Base-by-base conservation (phyloP, 2,113 vertebrate genomes). In the Onychostoma macrolepis region DNA sequence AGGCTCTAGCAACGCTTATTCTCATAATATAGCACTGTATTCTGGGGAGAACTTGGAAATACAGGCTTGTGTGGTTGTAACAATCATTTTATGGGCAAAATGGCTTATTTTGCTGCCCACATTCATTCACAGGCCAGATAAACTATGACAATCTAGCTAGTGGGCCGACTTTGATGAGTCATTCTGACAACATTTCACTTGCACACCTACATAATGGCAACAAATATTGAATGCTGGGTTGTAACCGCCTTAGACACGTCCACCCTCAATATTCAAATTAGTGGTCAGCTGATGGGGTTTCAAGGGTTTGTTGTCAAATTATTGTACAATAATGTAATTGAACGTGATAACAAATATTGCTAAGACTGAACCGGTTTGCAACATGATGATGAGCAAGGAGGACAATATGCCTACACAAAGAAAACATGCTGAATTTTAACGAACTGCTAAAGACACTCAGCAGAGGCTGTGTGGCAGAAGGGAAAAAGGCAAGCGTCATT, bases 391-490 rank as follows among this genome's bases (percentile, higher is more conserved):
- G 67, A 45, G 41, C 19, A 30, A 53, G 28, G 50, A 75, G 69
- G 77, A 85, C 83, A 81, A 85, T 81, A 79, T 72, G 48, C 26
- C 75, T 30, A 58, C 28, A 58, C 26, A 71, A 85, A 56, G 48
- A 74, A 65, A n/a, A 72, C 69, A 83, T 67, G 56, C 33, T 43
- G 48, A 58, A 71, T 82, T 69, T 63, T 80, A 81, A 75, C 48
- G 4, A 75, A 87, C 48, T 63, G 45, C 6, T 79, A 78, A 26
- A 85, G 38, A 9, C 36, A 80, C 36, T 63, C 78, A 41, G 36
- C 24, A 83, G 50, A 30, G 83, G 13, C 21, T 80, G 45, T 74
- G 77, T 50, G 30, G 50, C 80, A 67, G 61, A 82, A 67, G 63
- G 58, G 17, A 11, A 28, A 48, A 24, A 50, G 9, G 56, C 15